A percentile compares a stretch with the other conserved stretches of the same genome.
These are phyloP conservation scores for Tetheella fluctuosa DNA, from an alignment of 2,888 invertebrate species.

Conservation along the genomic window DNA sequence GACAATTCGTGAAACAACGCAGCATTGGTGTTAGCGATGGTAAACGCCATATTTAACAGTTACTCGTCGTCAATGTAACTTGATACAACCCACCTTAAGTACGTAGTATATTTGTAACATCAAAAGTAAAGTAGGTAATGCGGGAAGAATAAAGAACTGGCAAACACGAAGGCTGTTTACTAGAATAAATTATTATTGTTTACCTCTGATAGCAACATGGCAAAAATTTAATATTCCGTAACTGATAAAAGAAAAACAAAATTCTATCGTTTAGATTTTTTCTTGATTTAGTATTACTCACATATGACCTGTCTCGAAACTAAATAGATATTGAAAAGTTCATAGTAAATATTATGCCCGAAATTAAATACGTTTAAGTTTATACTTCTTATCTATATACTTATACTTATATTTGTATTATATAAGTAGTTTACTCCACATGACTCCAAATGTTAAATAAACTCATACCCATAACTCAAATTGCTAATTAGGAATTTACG, in stretches of 20 bases:
- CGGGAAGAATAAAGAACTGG: background rate
- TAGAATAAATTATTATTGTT: background rate
- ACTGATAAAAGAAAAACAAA: too few relatives aligned
- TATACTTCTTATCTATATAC: background rate
- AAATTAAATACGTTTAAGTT: background rate
- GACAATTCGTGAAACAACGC: too few relatives aligned
- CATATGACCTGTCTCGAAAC: too few relatives aligned
- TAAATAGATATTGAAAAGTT: background rate
- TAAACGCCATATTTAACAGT: too few relatives aligned
- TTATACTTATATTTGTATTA: too few relatives aligned
- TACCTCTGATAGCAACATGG: background rate
- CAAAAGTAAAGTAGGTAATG: constrained; percentile 1
- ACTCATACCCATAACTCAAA: background rate
- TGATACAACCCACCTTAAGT: too few relatives aligned
- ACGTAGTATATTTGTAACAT: too few relatives aligned
- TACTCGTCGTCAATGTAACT: too few relatives aligned
- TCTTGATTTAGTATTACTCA: too few relatives aligned
- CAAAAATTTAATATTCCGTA: background rate
- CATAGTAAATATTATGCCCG: background rate
- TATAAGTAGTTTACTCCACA: background rate
- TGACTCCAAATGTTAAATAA: too few relatives aligned
- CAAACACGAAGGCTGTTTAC: background rate
- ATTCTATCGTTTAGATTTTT: too few relatives aligned
- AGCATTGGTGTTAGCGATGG: too few relatives aligned
- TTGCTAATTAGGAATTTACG: background rate